Conservation (phyloP, 1,140 invertebrate species). For the Ridgeia piscesae region DNA sequence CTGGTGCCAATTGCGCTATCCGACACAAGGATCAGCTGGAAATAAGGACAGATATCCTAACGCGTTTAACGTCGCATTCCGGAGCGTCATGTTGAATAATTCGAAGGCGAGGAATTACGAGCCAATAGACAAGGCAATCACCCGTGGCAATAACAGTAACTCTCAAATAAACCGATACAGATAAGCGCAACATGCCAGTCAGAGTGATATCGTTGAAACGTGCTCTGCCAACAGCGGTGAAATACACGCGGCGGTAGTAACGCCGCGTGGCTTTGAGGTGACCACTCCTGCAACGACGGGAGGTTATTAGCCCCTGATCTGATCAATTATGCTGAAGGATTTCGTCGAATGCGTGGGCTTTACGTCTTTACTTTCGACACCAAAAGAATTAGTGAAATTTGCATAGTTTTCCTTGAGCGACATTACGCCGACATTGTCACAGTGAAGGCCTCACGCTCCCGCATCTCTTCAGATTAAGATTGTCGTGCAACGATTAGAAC, state of each 20-base stretch:
- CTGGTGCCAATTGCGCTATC: not conserved
- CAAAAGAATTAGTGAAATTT: not conserved
- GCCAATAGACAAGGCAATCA: not conserved
- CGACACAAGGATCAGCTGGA: not conserved
- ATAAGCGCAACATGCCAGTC: too few species aligned
- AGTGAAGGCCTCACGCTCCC: not conserved
- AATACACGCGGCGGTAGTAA: not conserved
- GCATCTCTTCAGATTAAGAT: not conserved
- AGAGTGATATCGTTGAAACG: not conserved
- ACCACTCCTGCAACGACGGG: not conserved
- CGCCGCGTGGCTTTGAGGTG: not conserved
- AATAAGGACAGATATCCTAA: not conserved
- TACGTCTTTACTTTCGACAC: not conserved
- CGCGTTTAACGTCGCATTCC: not conserved
- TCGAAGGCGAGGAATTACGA: not conserved
- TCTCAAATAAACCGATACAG: not conserved
- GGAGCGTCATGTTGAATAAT: not conserved
- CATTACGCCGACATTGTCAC: not conserved
- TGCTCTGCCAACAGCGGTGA: not conserved
- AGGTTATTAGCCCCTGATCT: not conserved
- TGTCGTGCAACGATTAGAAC: not conserved
- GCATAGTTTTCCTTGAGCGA: not conserved
- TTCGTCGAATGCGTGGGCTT: not conserved
- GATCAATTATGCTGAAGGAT: not conserved
- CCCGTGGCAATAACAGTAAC: not conserved